phyloP scores from a whole-genome alignment of 1,140 invertebrate genomes.

The Lucilia cuprina region DNA sequence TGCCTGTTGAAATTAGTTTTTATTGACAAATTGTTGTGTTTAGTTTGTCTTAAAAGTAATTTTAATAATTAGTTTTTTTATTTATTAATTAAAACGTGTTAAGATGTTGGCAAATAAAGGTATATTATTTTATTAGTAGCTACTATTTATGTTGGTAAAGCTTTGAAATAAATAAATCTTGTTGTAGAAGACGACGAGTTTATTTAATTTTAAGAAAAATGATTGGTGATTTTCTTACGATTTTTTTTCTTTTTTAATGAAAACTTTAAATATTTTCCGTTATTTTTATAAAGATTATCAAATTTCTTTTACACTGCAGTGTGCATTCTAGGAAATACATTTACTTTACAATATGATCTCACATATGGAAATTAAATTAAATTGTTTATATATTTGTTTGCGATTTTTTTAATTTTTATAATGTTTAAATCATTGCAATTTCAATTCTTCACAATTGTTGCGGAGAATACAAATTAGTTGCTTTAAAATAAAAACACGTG shows the following conservation, averaged over 20 bases:
- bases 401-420: background rate
- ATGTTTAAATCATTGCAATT: background rate
- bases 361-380: background rate
- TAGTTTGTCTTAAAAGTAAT: background rate
- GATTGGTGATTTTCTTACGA: too few species aligned
- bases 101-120: conserved; percentile 1
- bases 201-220: too few species aligned
- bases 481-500: background rate
- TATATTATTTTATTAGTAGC: too few species aligned
- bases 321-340: background rate
- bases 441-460: background rate
- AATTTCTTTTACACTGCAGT: too few species aligned
- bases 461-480: background rate
- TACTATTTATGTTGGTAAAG: too few species aligned
- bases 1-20: too few species aligned
- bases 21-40: background rate
- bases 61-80: background rate
- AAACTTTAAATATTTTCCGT: too few species aligned
- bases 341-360: background rate
- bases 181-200: too few species aligned
- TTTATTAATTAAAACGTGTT: background rate
- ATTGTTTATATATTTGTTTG: background rate
- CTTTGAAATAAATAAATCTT: too few species aligned
- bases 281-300: too few species aligned
- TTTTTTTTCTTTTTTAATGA: too few species aligned